A percentile compares a stretch with the other conserved stretches of the same genome.
These are phyloP conservation scores for Pemphigus obesinymphae DNA, from an alignment of 1,140 invertebrate species.

Conservation along the genomic window DNA sequence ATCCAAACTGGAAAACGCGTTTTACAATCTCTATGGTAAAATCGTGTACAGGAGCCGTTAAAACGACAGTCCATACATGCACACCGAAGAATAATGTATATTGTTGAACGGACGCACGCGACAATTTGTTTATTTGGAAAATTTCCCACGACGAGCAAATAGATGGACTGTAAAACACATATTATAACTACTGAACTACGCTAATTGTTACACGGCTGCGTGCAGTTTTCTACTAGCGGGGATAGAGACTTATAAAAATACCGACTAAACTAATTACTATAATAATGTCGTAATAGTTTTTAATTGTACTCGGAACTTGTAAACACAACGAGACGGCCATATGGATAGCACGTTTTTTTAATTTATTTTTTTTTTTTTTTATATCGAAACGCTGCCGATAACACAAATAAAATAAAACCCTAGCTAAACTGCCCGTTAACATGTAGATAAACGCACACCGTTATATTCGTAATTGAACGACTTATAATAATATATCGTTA, in stretches of 20 bases:
- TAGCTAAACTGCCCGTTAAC: too few relatives aligned
- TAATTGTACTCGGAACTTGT: not conserved
- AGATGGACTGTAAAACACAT: not conserved
- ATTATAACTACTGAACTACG: not conserved
- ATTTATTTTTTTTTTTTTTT: too few relatives aligned
- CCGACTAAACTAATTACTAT: slow-evolving; percentile 16
- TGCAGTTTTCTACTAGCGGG: not conserved
- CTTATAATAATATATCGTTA: too few relatives aligned
- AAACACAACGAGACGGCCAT: not conserved
- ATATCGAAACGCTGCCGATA: too few relatives aligned
- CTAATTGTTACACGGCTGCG: slow-evolving; percentile 7
- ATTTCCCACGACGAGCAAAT: not conserved
- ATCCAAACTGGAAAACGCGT: too few relatives aligned
- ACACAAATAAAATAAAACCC: too few relatives aligned
- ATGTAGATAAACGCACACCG: not conserved
- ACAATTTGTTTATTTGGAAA: not conserved
- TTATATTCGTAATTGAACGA: not conserved
- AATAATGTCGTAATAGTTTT: slow-evolving; percentile 18
- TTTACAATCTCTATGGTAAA: too few relatives aligned
- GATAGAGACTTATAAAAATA: not conserved
- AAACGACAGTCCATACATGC: too few relatives aligned
- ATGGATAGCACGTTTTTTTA: too few relatives aligned
- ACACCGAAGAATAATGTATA: not conserved
- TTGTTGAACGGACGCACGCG: not conserved
- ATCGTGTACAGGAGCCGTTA: not conserved